These are phyloP conservation scores for Brassicogethes aeneus DNA, from an alignment of 2,888 invertebrate genomes.

Conservation along the genomic window DNA sequence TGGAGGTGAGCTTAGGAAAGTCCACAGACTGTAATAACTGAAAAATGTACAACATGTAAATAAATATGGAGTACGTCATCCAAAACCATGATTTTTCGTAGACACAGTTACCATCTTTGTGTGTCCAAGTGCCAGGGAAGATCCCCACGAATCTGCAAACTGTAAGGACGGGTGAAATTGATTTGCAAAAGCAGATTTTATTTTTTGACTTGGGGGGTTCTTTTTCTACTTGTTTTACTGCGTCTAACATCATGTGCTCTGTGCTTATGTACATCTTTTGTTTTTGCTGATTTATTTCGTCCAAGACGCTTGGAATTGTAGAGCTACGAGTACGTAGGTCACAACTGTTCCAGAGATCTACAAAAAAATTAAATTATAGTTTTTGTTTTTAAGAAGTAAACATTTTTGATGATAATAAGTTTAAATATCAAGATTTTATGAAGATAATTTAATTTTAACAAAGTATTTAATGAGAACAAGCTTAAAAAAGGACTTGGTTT, in stretches of 20 bases:
- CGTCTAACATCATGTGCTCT: slow-evolving; percentile 2
- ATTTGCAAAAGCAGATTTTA: slow-evolving; percentile 28
- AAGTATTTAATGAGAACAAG: too few relatives aligned
- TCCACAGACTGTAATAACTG: slow-evolving; percentile 25
- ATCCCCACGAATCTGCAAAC: slow-evolving; percentile 29
- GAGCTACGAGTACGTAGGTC: slow-evolving; percentile 28
- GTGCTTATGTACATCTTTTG: slow-evolving; percentile 9
- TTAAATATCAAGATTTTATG: too few relatives aligned
- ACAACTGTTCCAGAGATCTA: slow-evolving; percentile 28
- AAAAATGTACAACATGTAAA: slow-evolving; percentile 19
- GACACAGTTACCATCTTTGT: slow-evolving; percentile 27
- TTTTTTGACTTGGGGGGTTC: background rate
- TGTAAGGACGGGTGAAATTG: slow-evolving; percentile 21
- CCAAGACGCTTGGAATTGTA: slow-evolving; percentile 27
- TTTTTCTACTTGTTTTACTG: background rate
- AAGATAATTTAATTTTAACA: too few relatives aligned
- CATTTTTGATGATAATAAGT: too few relatives aligned
- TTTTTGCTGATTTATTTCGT: slow-evolving; percentile 11
- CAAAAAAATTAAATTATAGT: slow-evolving; percentile 13
- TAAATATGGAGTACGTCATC: slow-evolving; percentile 24
- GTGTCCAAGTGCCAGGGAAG: slow-evolving; percentile 29
- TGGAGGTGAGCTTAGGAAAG: slow-evolving; percentile 17
- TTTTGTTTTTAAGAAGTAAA: too few relatives aligned
- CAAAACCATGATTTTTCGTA: slow-evolving; percentile 29
- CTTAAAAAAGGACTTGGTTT: too few relatives aligned